phyloP scores from a whole-genome alignment of 2,888 invertebrate species.

The Gnatocerus cornutus region DNA sequence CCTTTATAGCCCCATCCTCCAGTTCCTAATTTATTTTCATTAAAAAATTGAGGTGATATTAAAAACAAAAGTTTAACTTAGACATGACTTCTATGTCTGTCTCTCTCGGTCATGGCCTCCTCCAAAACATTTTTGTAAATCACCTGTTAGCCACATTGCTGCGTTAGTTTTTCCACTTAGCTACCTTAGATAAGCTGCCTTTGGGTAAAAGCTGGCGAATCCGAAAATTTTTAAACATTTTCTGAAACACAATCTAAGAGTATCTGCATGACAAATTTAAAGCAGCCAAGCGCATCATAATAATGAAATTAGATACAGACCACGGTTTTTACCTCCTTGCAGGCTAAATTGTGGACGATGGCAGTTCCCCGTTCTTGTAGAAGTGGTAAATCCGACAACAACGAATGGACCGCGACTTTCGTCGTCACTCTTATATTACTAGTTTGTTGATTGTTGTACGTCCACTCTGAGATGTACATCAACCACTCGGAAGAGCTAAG shows the following conservation, averaged over 20 bases:
- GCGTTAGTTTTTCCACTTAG: conserved; percentile 37
- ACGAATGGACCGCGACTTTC: conserved; percentile 90
- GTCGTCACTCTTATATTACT: conserved; percentile 94
- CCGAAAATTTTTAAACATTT: conserved; percentile 78
- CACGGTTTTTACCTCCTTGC: conserved; percentile 98
- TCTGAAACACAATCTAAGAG: conserved; percentile 74
- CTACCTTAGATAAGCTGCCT: conserved; percentile 79
- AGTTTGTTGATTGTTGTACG: conserved; percentile 81
- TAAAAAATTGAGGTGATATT: too few relatives aligned
- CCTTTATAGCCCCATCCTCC: too few relatives aligned
- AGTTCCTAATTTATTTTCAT: too few relatives aligned
- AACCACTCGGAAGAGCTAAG: conserved; percentile 93
- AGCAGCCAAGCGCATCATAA: conserved; percentile 1
- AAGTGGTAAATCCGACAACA: conserved; percentile 81
- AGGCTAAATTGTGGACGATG: conserved; percentile 91
- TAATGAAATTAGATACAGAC: conserved; percentile 80
- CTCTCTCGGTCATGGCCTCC: too few relatives aligned
- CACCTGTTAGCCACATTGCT: too few relatives aligned
- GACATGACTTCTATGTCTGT: too few relatives aligned
- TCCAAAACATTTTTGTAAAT: too few relatives aligned
- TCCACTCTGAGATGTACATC: conserved; percentile 95
- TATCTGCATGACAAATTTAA: conserved; percentile 53
- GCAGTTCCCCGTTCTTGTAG: conserved; percentile 89
- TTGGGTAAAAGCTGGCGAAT: conserved; percentile 77
- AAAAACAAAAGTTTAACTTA: too few relatives aligned